Evolutionary conservation across 2,113 vertebrate species (phyloP).

Genomic region (Seriola aureovittata): DNA sequence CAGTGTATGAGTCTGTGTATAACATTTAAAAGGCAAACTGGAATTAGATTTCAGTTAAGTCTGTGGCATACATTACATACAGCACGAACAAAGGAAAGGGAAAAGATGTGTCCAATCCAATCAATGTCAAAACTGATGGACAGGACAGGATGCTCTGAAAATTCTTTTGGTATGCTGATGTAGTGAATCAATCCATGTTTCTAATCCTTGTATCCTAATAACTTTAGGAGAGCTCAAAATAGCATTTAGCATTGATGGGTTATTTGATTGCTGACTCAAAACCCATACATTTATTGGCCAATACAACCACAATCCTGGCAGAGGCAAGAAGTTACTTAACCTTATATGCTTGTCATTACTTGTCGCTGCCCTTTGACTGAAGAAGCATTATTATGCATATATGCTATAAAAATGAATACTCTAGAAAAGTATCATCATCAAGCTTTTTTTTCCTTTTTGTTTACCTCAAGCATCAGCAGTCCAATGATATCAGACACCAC

Average conservation of each 20-base stretch:
- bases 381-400: not conserved
- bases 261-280: no score
- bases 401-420: not conserved
- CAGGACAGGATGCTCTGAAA: not conserved
- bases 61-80: not conserved
- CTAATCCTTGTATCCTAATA: not conserved
- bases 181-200: not conserved
- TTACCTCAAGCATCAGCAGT: constrained; percentile 96
- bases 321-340: not conserved
- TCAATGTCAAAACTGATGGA: not conserved
- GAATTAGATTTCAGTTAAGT: not conserved
- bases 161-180: not conserved
- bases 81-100: not conserved
- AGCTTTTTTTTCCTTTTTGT: no score
- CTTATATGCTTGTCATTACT: not conserved
- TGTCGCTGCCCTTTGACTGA: not conserved
- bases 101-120: not conserved
- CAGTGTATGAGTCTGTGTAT: constrained; percentile 87
- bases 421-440: not conserved
- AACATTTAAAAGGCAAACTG: constrained; percentile 13
- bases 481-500: constrained; percentile 92
- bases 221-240: no score
- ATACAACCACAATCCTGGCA: no score
- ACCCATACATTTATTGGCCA: no score
- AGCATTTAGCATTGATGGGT: no score